Percentiles rank a stretch among this genome's conserved stretches.
phyloP scores from a whole-genome alignment of 2,113 vertebrate genomes.

The Raja brachyura region DNA sequence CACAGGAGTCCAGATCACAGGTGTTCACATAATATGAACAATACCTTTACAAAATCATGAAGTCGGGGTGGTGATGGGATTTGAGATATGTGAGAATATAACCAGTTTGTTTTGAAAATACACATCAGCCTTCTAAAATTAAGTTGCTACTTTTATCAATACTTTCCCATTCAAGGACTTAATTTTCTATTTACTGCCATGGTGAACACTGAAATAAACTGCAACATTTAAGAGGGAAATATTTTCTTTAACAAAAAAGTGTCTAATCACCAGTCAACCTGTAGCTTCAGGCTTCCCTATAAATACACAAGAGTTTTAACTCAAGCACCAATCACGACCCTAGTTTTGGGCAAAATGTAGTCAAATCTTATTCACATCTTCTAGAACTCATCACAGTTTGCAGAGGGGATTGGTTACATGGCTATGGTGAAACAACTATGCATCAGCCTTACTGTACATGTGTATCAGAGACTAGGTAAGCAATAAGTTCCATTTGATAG shows the following conservation, averaged over 20 bases:
- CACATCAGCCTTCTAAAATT: not conserved
- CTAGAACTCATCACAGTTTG: constrained; percentile 11
- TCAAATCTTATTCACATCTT: constrained; percentile 6
- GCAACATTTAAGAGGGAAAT: not conserved
- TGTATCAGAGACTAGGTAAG: constrained; percentile 4
- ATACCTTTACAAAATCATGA: not conserved
- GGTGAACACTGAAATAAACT: not conserved
- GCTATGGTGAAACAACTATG: constrained; percentile 7
- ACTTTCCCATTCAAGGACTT: constrained; percentile 21
- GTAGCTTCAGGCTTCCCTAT: not conserved
- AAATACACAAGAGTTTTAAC: constrained; percentile 32
- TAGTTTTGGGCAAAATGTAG: constrained; percentile 14
- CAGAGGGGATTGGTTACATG: not conserved
- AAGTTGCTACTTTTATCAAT: not conserved
- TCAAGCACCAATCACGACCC: constrained; percentile 18
- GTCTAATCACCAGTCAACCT: constrained; percentile 2
- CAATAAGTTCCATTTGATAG: not conserved
- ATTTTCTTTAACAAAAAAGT: not conserved
- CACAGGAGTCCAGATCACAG: not conserved
- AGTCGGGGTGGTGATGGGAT: no score
- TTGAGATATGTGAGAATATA: not conserved
- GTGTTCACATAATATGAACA: not conserved
- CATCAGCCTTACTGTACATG: not conserved
- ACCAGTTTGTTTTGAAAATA: not conserved
- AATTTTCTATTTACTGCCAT: not conserved